Base-by-base conservation (phyloP, 2,888 invertebrate species). In the Chironomus tentans region DNA sequence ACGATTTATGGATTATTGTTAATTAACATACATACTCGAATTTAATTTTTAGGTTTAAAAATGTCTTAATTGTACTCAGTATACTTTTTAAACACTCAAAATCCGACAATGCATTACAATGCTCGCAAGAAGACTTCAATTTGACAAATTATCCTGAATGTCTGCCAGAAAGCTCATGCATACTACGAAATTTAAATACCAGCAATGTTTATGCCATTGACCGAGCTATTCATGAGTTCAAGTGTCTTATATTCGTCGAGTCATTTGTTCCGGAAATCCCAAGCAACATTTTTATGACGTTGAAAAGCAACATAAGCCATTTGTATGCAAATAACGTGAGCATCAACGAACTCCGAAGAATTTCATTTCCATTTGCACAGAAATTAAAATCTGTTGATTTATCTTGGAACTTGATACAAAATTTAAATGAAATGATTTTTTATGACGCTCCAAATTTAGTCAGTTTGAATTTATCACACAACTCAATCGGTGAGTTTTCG, bases 251-350 rank as follows among this genome's bases (percentile, higher is more conserved):
- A 61, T 62, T 72, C 18, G 28, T 18, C 12, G 38, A 72, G 0
- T 72, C 72, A 28, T 61, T 24, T 18, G 61, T 72, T n/a, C 50
- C 24, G 15, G 62, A 72, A 61, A 72, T 72, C 21, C 72, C 72
- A 15, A 72, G 38, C 12, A 62, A 50, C n/a, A 72, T 72, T 15
- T 72, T 72, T 38, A 15, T 72, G 15, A 15, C 56, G 13, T 4
- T 62, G 46, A 72, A 62, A 38, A 62, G 61, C 5, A 61, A 46
- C 61, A 72, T 72, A 22, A 72, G 28, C 7, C 61, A 72, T 72
- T 28, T 72, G 7, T 61, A 72, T 62, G 72, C 72, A 61, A 72
- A 72, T 38, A n/a, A 72, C 21, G 72, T 72, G 28, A 50, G 61
- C 6, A 5, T 72, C 15, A 38, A 15, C 10, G 61, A 72, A 18